Conservation (phyloP, 92 coral and sea anemone genomes). For the Meandrina meandrites region DNA sequence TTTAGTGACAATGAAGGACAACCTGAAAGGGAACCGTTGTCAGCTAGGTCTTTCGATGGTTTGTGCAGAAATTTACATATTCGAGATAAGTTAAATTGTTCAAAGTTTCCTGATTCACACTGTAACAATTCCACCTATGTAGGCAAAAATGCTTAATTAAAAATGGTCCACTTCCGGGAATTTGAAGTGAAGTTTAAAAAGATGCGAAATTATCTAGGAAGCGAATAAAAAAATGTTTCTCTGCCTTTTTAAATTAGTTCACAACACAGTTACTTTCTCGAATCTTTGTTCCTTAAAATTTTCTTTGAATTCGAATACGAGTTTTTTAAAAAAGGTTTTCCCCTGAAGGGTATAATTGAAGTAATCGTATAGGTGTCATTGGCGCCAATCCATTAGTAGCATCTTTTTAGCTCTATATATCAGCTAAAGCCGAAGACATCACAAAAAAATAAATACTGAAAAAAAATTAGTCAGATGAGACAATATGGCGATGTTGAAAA, state of each 20-base stretch:
- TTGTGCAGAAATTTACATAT: too few species aligned
- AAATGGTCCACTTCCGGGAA: background rate
- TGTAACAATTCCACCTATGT: too few species aligned
- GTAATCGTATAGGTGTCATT: background rate
- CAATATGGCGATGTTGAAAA: background rate
- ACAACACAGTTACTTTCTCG: too few species aligned
- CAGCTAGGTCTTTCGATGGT: too few species aligned
- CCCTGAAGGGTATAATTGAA: background rate
- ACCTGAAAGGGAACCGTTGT: too few species aligned
- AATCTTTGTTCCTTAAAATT: too few species aligned
- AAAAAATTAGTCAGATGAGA: background rate
- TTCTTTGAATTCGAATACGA: background rate
- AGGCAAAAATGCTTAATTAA: too few species aligned
- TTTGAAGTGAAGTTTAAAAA: background rate
- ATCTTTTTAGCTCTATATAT: background rate
- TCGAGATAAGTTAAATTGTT: too few species aligned
- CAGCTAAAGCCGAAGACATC: background rate
- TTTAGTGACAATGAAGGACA: too few species aligned
- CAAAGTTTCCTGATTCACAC: too few species aligned
- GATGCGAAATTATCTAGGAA: background rate
- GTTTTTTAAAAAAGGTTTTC: background rate
- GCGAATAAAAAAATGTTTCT: background rate
- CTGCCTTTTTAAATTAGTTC: too few species aligned
- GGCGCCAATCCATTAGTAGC: background rate
- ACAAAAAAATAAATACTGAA: background rate